Evolutionary conservation across 2,888 invertebrate genomes (phyloP), one percentile per base, ranked within the genome.

Genomic region (Lasioglossum oenotherae): DNA sequence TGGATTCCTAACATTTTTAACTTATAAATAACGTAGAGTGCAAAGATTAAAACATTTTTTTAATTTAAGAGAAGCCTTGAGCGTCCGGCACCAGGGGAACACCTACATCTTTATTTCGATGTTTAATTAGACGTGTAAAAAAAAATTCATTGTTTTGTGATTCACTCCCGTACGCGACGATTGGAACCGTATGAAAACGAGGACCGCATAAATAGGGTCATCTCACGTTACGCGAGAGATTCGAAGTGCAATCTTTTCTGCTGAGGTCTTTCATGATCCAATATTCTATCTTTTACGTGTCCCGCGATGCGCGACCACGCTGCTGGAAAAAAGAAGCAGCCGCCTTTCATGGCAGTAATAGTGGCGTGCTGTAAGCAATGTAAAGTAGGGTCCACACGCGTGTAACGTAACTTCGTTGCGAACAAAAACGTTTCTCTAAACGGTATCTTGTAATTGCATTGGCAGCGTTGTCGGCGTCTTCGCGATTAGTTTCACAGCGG

Each of bases 351-450:
- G 35, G 64, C 31, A 8, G 64, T 67, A 67, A 67, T 16, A 19
- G 16, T 6, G 31, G 35, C 64, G 64, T 35, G 64, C 19, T 67
- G 31, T 19, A 31, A 31, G 64, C 64, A 31, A 67, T 35, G 64
- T 67, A 35, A 67, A 67, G 16, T 67, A 67, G 35, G 19, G 35
- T 35, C 16, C 31, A 35, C 19, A 31, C 35, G 31, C 64, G 64
- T 19, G 64, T 67, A 67, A 19, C 35, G 67, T 67, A 67, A 67
- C 67, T 67, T 67, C 67, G 35, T 67, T 67, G 67, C 35, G 35
- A 35, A 67, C 67, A 67, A 67, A 67, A 67, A 67, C 67, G 19
- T 35, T 67, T 35, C 67, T 67, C 5, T 67, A 67, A 67, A 67
- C 67, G 67, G 35, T 35, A 35, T 19, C 19, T 31, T 67, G 67